These are phyloP conservation scores for Oxyruncus cristatus DNA, from an alignment of 2,113 vertebrate genomes.

Conservation along the genomic window DNA sequence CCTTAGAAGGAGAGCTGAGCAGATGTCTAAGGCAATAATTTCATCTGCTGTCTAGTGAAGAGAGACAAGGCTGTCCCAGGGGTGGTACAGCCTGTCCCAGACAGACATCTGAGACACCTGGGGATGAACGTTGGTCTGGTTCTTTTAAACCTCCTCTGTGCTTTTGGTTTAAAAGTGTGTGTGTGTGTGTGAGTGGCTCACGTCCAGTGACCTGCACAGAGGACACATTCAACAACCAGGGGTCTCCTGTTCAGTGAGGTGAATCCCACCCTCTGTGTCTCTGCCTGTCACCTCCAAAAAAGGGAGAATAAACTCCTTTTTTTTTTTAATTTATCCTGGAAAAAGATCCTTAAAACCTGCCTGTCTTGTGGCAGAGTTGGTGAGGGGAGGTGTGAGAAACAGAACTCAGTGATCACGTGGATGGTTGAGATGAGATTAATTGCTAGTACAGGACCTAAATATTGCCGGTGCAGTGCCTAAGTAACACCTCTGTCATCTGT, in stretches of 20 bases:
- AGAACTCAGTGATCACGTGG: fast-evolving
- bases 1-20: background rate
- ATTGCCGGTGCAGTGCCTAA: background rate
- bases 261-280: background rate
- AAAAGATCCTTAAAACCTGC: background rate
- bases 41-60: background rate
- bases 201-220: background rate
- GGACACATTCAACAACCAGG: background rate
- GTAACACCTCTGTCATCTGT: background rate
- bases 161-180: too few species aligned
- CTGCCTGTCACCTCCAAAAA: background rate
- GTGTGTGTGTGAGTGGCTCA: background rate
- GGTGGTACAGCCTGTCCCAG: background rate
- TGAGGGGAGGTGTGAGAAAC: background rate
- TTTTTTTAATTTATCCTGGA: background rate
- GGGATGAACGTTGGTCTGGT: background rate
- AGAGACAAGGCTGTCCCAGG: background rate
- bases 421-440: background rate
- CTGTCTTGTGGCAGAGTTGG: background rate
- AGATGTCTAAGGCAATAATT: background rate
- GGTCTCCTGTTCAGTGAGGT: background rate
- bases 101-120: background rate
- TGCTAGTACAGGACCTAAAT: background rate
- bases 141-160: background rate
- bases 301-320: background rate